A percentile compares a stretch with the other conserved stretches of the same genome.
These are phyloP conservation scores for Sylvia borin DNA, from an alignment of 2,797 vertebrate species.

Conservation along the genomic window DNA sequence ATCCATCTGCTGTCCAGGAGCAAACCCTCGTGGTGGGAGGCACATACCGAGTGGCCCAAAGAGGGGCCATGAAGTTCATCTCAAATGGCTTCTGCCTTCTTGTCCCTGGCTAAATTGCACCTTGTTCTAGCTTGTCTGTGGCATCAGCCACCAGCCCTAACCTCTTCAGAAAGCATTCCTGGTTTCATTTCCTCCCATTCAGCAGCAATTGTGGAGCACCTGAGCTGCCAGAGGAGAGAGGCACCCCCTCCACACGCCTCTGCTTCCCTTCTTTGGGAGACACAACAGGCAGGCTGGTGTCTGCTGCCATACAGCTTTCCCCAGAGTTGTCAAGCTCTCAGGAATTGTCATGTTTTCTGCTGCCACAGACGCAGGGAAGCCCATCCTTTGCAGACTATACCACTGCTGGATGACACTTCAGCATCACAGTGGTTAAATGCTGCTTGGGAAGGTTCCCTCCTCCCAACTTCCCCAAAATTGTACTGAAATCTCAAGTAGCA, in stretches of 20 bases:
- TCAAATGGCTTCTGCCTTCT: not conserved
- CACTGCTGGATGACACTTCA: not conserved
- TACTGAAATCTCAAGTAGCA: not conserved
- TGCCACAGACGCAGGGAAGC: not conserved
- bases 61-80: not conserved
- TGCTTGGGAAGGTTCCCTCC: not conserved
- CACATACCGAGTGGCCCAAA: not conserved
- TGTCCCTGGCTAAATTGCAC: not conserved
- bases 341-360: not conserved
- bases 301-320: not conserved
- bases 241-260: not conserved
- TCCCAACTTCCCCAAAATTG: not conserved
- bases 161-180: not conserved
- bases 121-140: not conserved
- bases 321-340: accelerated
- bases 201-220: not conserved
- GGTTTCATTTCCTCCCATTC: not conserved
- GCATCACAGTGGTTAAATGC: not conserved
- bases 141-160: not conserved
- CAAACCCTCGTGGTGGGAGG: not conserved
- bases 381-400: accelerated
- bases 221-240: not conserved
- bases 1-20: not conserved
- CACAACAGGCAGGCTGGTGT: not conserved
- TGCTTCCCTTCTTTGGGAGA: not conserved